phyloP scores from a whole-genome alignment of 2,797 vertebrate genomes.

The Acomys russatus region DNA sequence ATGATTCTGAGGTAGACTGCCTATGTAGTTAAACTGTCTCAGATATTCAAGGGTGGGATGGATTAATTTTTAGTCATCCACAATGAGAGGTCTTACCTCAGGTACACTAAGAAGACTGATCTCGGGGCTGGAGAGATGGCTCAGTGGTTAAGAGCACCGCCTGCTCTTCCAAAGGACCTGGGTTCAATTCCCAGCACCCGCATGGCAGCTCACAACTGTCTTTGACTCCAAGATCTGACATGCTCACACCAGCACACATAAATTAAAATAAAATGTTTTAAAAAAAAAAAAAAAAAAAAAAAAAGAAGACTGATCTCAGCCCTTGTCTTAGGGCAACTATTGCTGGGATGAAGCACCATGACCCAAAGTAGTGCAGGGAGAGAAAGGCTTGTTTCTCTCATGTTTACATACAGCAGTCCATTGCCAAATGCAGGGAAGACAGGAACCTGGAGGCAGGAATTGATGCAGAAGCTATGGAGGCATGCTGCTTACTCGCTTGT shows the following conservation, averaged over 20 bases:
- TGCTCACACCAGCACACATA: no score
- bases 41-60: background rate
- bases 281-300: no score
- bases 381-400: no score
- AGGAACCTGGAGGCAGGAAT: background rate
- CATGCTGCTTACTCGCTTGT: background rate
- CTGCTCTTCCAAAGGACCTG: no score
- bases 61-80: background rate
- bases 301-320: background rate
- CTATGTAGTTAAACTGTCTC: background rate
- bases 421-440: no score
- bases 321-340: background rate
- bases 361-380: background rate
- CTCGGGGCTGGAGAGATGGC: no score
- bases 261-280: no score
- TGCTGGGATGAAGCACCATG: background rate
- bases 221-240: no score
- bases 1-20: background rate
- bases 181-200: no score
- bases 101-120: background rate
- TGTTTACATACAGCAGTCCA: no score
- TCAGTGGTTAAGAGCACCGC: no score
- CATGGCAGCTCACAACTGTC: no score
- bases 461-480: background rate
- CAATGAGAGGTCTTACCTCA: background rate